phyloP scores from a whole-genome alignment of 1,140 invertebrate species.

The Phenacoccus solenopsis region DNA sequence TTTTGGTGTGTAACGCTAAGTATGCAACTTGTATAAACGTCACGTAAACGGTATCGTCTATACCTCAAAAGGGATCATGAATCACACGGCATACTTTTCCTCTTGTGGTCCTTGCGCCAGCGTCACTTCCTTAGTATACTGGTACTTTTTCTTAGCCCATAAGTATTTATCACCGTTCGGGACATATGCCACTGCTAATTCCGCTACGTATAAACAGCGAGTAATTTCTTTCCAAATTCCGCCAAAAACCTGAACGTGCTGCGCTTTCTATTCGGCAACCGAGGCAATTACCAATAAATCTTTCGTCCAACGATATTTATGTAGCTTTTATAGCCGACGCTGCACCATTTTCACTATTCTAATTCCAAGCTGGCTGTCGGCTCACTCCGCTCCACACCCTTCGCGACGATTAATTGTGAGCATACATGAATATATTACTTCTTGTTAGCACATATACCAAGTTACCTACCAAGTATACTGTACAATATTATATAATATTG shows the following conservation, averaged over 20 bases:
- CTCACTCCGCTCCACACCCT: too few relatives aligned
- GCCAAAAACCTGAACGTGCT: not conserved
- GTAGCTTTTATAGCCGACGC: too few relatives aligned
- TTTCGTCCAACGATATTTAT: not conserved
- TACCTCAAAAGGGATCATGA: conserved; percentile 1
- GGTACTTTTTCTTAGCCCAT: not conserved
- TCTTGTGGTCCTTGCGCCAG: not conserved
- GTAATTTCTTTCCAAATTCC: not conserved
- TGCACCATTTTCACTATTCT: too few relatives aligned
- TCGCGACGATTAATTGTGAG: too few relatives aligned
- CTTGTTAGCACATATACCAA: too few relatives aligned
- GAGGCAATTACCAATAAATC: not conserved
- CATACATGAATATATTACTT: too few relatives aligned
- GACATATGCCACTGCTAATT: not conserved
- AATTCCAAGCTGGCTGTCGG: too few relatives aligned
- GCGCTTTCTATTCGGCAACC: not conserved
- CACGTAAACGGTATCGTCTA: not conserved
- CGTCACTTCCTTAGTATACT: not conserved
- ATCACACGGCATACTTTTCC: not conserved
- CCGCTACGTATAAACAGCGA: not conserved
- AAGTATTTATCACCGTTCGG: not conserved
- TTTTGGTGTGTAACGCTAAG: not conserved
- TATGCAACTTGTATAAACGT: conserved; percentile 2
- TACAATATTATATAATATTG: too few relatives aligned
- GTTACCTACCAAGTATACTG: too few relatives aligned